Conservation (phyloP, 1,140 invertebrate species). For the Zophobas morio region DNA sequence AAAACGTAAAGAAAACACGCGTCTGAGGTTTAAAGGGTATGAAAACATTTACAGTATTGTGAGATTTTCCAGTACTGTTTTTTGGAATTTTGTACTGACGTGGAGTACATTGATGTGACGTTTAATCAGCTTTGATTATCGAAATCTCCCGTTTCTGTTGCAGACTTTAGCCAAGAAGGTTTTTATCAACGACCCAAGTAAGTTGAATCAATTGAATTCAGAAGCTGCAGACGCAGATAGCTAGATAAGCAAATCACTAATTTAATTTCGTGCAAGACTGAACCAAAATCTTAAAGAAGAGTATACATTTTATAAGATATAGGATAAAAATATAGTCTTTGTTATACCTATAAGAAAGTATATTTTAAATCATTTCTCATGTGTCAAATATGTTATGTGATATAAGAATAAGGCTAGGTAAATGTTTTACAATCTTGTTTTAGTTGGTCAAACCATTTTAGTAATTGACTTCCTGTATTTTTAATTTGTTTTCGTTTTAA, state of each 20-base stretch:
- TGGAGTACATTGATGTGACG: too few relatives aligned
- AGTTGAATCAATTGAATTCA: conserved; percentile 75
- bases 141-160: conserved; percentile 59
- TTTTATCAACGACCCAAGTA: conserved; percentile 85
- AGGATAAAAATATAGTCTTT: conserved; percentile 45
- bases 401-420: conserved; percentile 47
- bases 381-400: conserved; percentile 61
- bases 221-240: conserved; percentile 52
- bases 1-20: too few relatives aligned
- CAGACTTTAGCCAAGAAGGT: conserved; percentile 85
- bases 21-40: too few relatives aligned
- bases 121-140: too few relatives aligned
- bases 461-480: conserved; percentile 7
- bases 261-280: conserved; percentile 54
- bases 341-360: conserved; percentile 35
- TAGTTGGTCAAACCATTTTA: conserved; percentile 24
- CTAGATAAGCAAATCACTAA: conserved; percentile 44
- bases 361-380: conserved; percentile 53
- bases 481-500: conserved; percentile 23
- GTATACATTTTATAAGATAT: conserved; percentile 54
- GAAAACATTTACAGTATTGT: too few relatives aligned
- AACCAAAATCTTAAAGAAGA: conserved; percentile 54
- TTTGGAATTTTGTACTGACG: too few relatives aligned
- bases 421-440: conserved; percentile 22
- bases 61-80: too few relatives aligned